Evolutionary conservation across 2,797 vertebrate species (phyloP), one percentile per base, ranked within the genome.

Genomic region (Pangasius macronema): DNA sequence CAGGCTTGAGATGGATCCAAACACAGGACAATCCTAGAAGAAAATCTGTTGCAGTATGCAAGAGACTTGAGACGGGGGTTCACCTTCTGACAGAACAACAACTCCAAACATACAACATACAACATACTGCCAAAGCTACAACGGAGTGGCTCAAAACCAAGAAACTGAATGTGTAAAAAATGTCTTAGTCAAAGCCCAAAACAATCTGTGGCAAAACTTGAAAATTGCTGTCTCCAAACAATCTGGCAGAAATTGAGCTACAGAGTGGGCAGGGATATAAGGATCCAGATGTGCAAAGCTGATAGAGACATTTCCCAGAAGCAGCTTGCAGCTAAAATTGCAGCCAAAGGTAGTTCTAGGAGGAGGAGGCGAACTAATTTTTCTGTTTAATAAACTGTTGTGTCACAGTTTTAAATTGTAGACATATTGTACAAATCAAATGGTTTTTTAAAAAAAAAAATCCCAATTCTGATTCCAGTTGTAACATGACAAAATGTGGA

Each of bases 301-400:
- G 77, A 80, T 24, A 36, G 53, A 59, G 77, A 16, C 77, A 80
- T 80, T 59, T 80, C 53, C 51, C 51, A 79, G 55, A 80, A 80
- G 77, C 55, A 80, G 77, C 55, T 80, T 59, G 77, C 77, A 57
- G 77, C 22, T 80, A 39, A 57, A 80, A 80, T 27, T 59, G 13
- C 55, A 80, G 55, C 77, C 53, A 80, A 80, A 39, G 11, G 22
- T 80, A 80, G 20, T 55, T 57, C 30, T 11, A 55, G 36, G 36
- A 36, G 13, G 33, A 10, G 39, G 36, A 72, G 36, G 42, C 1
- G 36, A 39, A 39, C 7, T 39, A 70, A 70, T 9, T 11, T 27
- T 42, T 72, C 1, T 73, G 39, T 73, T 73, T 39, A 8, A 36
- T 39, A 20, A 73, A 73, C 72, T 49, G 42, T 73, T 46, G 39